Evolutionary conservation across 2,113 vertebrate species (phyloP), one percentile per base, ranked within the genome.

Genomic region (Onychostruthus taczanowskii): DNA sequence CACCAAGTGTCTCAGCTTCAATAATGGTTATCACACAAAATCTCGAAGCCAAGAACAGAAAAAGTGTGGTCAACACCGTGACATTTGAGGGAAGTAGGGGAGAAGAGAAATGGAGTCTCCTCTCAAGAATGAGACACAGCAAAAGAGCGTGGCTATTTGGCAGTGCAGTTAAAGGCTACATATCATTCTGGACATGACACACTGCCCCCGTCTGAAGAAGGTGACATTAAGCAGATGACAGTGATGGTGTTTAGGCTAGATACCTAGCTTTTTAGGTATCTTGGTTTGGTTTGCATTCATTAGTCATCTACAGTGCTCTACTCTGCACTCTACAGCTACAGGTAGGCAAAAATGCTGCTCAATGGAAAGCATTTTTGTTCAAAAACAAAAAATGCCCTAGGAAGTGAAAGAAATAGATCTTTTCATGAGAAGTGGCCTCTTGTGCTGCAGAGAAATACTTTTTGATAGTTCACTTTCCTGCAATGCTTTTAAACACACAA

Each of bases 1-100:
- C 27, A 75, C 11, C 10, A 62, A 68, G 16, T 2, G 1, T 17
- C 62, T 89, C 53, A 73, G 20, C 28, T 89, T 64, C 50, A 18
- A 8, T 24, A 63, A 50, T 3, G 4, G 13, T 20, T n/a, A 31
- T 33, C 59, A 64, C 0, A 1, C 27, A 61, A 23, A 44, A 56
- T 56, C 41, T 49, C 39, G n/a, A 41, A 66, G 22, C 19, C 23
- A 84, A 53, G n/a, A 66, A 63, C 15, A 74, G 27, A 58, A 37
- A 58, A 91, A 3, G 4, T 33, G 13, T 13, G 7, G 11, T 11
- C 11, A 2, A 39, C 21, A 62, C 15, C 3, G 3, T 11, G 26
- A 73, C 15, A 20, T 1, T 31, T 31, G 24, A 12, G 31, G 43
- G 19, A 53, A 62, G 20, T 0, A 13, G 7, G 15, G 1, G 3